Evolutionary conservation across 2,888 invertebrate species (phyloP), one percentile per base, ranked within the genome.

Genomic region (Campaea margaritaria): DNA sequence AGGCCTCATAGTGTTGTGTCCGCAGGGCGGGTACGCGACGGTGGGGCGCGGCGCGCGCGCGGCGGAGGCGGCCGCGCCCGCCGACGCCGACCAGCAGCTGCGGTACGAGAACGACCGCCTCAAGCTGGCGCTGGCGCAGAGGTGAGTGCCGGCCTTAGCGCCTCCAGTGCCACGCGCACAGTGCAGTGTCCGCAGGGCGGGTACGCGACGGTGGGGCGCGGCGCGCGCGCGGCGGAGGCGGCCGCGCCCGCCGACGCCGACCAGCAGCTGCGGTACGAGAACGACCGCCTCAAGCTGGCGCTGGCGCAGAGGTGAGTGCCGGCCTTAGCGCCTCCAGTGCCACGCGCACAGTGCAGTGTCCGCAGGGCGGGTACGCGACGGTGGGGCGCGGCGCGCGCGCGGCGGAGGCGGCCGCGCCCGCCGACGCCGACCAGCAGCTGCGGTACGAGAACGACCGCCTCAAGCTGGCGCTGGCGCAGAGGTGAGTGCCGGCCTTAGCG

Each of bases 41-140:
- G 91, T 89, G 64, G 88, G 88, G 0, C 83, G 91, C 3, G 81
- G 82, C 12, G 87, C 92, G 1, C 83, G 74, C 31, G 71, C 61
- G 56, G 80, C 67, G 42, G 41, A 39, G 13, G 13, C 39, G n/a
- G 71, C 75, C 31, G 72, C 67, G 38, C 73, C 93, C 36, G 96
- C 42, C 8, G 69, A 62, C 46, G 42, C 94, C 42, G 96, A 98
- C 81, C 97, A 97, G 83, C 98, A 99, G 87, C 94, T 99, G 65
- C 97, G 99, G 83, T 99, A 99, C 90, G 99, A 99, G 92, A 99
- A 99, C 86, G 99, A 99, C 84, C 94, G 98, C 70, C 95, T 99
- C 72, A 99, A 99, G 91, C 94, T 98, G 69, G 99, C 99, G 15
- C 93, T 89, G 5, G 89, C 99, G 53, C 99, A 99, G 89, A 99